These are phyloP conservation scores for Leptothorax acervorum DNA, from an alignment of 2,888 invertebrate species.

Conservation along the genomic window DNA sequence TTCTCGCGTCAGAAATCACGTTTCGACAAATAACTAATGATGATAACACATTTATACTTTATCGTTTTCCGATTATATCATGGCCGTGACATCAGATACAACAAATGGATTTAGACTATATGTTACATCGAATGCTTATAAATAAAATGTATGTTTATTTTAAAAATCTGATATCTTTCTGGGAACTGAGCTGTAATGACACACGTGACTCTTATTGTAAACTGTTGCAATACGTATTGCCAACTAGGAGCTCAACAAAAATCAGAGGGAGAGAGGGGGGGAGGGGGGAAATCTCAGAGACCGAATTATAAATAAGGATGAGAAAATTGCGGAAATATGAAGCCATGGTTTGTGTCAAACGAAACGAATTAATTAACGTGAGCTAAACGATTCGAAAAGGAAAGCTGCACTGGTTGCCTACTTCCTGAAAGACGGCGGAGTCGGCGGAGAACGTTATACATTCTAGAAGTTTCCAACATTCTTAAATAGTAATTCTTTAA, in stretches of 20 bases:
- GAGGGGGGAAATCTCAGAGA: too few species aligned
- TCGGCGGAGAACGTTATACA: background rate
- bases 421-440: conserved; percentile 30
- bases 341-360: background rate
- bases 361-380: background rate
- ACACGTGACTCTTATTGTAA: background rate
- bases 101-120: too few species aligned
- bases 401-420: conserved; percentile 65
- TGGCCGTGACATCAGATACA: too few species aligned
- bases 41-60: too few species aligned
- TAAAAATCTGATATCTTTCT: background rate
- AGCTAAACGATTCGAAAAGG: conserved; percentile 56
- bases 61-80: too few species aligned
- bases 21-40: background rate
- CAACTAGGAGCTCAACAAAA: background rate
- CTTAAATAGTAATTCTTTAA: background rate
- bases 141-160: too few species aligned
- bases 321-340: background rate
- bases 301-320: background rate
- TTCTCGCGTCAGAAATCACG: background rate
- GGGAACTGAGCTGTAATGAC: background rate
- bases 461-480: conserved; percentile 56
- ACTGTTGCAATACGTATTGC: background rate
- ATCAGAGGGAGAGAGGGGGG: background rate
- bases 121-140: too few species aligned